A percentile compares a stretch with the other conserved stretches of the same genome.
Evolutionary conservation across 2,888 invertebrate genomes (phyloP).

Genomic region (Brenthis hecate): DNA sequence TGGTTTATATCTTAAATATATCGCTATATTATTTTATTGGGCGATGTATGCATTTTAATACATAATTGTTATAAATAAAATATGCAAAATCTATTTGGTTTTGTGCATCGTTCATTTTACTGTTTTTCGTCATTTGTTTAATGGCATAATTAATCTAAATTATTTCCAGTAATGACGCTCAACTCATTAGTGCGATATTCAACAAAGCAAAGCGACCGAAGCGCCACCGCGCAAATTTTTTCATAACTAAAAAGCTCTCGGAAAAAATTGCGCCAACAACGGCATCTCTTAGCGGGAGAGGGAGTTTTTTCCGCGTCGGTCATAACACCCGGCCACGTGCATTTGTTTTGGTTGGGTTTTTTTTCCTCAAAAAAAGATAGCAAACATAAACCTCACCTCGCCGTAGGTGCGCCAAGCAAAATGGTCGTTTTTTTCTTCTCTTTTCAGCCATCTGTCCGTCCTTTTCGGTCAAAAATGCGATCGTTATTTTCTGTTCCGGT

Average conservation of each 20-base stretch:
- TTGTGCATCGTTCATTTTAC: slow-evolving; percentile 31
- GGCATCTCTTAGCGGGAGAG: slow-evolving; percentile 76
- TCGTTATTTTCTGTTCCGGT: slow-evolving; percentile 83
- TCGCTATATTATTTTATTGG: slow-evolving; percentile 3
- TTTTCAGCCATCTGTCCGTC: slow-evolving; percentile 82
- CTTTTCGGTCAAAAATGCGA: slow-evolving; percentile 83
- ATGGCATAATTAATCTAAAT: slow-evolving; percentile 43
- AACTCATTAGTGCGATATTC: slow-evolving; percentile 36
- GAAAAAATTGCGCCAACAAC: slow-evolving; percentile 72
- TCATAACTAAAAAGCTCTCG: slow-evolving; percentile 64
- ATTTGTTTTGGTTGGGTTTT: slow-evolving; percentile 81
- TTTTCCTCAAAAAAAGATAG: slow-evolving; percentile 76
- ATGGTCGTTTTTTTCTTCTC: slow-evolving; percentile 83
- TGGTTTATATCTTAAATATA: too few relatives aligned
- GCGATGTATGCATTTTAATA: slow-evolving; percentile 9
- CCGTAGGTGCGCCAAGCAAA: slow-evolving; percentile 79
- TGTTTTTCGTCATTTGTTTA: slow-evolving; percentile 41
- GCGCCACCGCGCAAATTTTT: slow-evolving; percentile 73
- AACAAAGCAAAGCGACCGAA: slow-evolving; percentile 45
- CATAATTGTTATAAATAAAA: slow-evolving; percentile 28
- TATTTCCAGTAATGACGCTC: slow-evolving; percentile 39
- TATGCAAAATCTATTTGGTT: slow-evolving; percentile 36
- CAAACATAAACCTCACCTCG: slow-evolving; percentile 78
- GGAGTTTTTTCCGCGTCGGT: slow-evolving; percentile 76
- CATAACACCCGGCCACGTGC: slow-evolving; percentile 81